Evolutionary conservation across 1,140 invertebrate species (phyloP).

Genomic region (Cyphomyrmex costatus): DNA sequence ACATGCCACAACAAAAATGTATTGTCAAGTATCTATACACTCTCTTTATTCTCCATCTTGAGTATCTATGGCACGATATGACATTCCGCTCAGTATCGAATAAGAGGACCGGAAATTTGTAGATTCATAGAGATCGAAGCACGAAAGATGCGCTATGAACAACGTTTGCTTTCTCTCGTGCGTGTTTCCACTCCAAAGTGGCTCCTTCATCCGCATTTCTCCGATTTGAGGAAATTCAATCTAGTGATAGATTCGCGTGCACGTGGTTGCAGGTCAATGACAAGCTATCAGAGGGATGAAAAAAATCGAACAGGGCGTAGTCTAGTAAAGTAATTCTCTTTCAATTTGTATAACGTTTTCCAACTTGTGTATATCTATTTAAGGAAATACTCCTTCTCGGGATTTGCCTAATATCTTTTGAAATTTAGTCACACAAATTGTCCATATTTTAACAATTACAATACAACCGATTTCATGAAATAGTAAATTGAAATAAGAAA

Average conservation of each 20-base stretch:
- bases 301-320: conserved; percentile 12
- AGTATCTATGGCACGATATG: not conserved
- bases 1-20: not conserved
- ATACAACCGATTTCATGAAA: not conserved
- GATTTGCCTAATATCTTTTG: not conserved
- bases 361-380: conserved; percentile 7
- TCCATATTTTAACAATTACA: not conserved
- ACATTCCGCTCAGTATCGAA: conserved; percentile 29
- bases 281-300: conserved; percentile 1
- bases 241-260: conserved; percentile 69
- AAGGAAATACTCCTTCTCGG: not conserved
- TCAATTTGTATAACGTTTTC: conserved; percentile 4
- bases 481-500: not conserved
- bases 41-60: not conserved
- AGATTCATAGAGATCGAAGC: conserved; percentile 17
- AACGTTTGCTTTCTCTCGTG: conserved; percentile 44
- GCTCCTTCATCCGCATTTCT: conserved; percentile 55
- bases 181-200: conserved; percentile 30
- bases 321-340: conserved; percentile 1
- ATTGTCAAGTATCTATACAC: not conserved
- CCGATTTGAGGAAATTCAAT: conserved; percentile 66
- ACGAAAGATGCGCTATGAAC: conserved; percentile 24
- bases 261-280: conserved; percentile 47
- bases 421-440: not conserved
- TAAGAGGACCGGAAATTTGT: conserved; percentile 43